Conservation (phyloP, 2,797 vertebrate genomes). For the Denticeps clupeoides region DNA sequence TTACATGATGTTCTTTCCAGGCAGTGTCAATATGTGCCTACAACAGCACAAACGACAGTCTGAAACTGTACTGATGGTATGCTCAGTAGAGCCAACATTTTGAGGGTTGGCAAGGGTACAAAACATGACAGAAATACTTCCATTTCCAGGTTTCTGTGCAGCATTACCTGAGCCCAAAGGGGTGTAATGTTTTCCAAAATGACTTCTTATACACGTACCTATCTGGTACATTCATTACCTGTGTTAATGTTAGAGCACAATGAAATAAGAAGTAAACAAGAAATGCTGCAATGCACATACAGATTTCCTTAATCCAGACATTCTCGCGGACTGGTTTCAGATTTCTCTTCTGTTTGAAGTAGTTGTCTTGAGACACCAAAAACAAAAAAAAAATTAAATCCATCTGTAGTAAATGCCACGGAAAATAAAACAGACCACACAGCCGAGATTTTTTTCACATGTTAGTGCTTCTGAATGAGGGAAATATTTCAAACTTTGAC, state of each 20-base stretch:
- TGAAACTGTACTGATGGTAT: conserved; percentile 40
- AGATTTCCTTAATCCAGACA: too few species aligned
- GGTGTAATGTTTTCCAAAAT: conserved; percentile 9
- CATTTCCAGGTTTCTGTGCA: conserved; percentile 43
- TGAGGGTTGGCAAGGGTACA: conserved; percentile 51
- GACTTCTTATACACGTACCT: neutral
- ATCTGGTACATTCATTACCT: neutral
- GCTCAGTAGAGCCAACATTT: conserved; percentile 45
- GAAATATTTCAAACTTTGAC: too few species aligned
- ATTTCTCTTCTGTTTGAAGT: too few species aligned
- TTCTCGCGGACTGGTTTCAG: too few species aligned
- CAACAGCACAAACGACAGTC: conserved; percentile 46
- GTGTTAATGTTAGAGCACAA: neutral
- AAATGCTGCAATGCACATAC: too few species aligned
- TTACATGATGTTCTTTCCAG: conserved; percentile 44
- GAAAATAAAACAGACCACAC: too few species aligned
- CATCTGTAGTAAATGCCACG: too few species aligned
- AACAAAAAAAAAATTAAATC: too few species aligned
- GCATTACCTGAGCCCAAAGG: conserved; percentile 25
- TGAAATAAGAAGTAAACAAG: too few species aligned
- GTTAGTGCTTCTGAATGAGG: too few species aligned
- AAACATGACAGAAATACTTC: conserved; percentile 38
- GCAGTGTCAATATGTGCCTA: conserved; percentile 50
- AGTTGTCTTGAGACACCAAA: too few species aligned
- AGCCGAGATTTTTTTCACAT: too few species aligned